These are phyloP conservation scores for Agrotis ipsilon DNA, from an alignment of 2,888 invertebrate genomes.

Conservation along the genomic window DNA sequence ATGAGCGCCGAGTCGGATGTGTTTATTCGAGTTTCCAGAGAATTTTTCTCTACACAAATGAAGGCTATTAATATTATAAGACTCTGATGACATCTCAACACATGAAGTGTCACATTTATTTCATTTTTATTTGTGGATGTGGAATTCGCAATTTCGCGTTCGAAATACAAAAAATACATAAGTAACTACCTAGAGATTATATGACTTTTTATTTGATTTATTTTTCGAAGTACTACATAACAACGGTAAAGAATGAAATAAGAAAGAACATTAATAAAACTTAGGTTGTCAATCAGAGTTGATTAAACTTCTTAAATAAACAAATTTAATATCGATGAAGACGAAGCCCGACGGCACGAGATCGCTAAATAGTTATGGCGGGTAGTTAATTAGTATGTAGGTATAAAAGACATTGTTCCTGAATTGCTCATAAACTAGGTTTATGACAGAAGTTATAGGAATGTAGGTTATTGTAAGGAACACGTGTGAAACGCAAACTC, in stretches of 20 bases:
- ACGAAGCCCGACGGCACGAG: background rate
- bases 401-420: background rate
- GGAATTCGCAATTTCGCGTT: no score
- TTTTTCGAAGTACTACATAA: no score
- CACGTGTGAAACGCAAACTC: constrained; percentile 88
- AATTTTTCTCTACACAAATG: constrained; percentile 61
- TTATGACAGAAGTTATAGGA: constrained; percentile 51
- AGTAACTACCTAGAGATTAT: no score
- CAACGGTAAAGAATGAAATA: no score
- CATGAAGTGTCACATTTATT: constrained; percentile 54
- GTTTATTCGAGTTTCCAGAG: constrained; percentile 64
- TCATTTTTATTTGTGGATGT: constrained; percentile 27
- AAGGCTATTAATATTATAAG: constrained; percentile 65
- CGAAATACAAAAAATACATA: no score
- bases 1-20: constrained; percentile 56
- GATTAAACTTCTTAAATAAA: no score
- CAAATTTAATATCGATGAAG: no score
- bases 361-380: background rate
- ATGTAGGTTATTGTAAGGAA: constrained; percentile 71
- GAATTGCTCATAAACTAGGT: constrained; percentile 33
- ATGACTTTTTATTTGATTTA: no score
- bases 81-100: constrained; percentile 62
- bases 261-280: no score
- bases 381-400: no score
- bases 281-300: background rate